Base-by-base conservation (phyloP, 1,140 invertebrate genomes). In the Nomia melanderi region DNA sequence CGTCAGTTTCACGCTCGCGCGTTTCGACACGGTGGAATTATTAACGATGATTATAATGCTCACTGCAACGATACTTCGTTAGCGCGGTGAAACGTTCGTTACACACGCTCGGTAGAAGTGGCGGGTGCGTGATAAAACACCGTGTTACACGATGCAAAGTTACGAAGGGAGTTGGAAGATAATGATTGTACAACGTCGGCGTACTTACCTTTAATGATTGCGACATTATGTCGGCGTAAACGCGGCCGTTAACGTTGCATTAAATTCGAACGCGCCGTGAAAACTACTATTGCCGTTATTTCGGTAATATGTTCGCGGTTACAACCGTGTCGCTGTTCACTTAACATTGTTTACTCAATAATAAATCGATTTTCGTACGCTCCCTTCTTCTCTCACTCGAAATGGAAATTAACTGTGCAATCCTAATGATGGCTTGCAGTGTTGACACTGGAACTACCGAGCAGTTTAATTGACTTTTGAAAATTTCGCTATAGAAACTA, bases 141-240 rank as follows among this genome's bases (percentile, higher is more conserved):
- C 14, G 23, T 41, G 54, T 60, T 60, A 60, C 39, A 23, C n/a
- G 41, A 36, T 50, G 56, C 0, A 36, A 62, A 71, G 29, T 47
- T 54, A 64, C 20, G 31, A 8, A 23, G 14, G 20, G 2, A 23
- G 14, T 23, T 31, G 20, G 20, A 54, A 64, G 47, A 54, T 73
- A 53, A 64, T 54, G 25, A 64, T 64, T 39, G 25, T 17, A 25
- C 25, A 64, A 64, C 64, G 64, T 64, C 20, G 25, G 23, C 29
- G 47, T 39, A 41, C 3, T 64, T 54, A 54, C 12, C 31, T 27
- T 53, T 53, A 64, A 36, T 50, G 23, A 62, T 39, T 50, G 9
- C 5, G 59, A 27, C 31, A 27, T 25, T 53, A 53, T 23, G 17
- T 12, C 6, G 3, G 12, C 3, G 2, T 12, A 4, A 53, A 63